Evolutionary conservation across 2,113 vertebrate species (phyloP).

Genomic region (Podarcis cretensis): DNA sequence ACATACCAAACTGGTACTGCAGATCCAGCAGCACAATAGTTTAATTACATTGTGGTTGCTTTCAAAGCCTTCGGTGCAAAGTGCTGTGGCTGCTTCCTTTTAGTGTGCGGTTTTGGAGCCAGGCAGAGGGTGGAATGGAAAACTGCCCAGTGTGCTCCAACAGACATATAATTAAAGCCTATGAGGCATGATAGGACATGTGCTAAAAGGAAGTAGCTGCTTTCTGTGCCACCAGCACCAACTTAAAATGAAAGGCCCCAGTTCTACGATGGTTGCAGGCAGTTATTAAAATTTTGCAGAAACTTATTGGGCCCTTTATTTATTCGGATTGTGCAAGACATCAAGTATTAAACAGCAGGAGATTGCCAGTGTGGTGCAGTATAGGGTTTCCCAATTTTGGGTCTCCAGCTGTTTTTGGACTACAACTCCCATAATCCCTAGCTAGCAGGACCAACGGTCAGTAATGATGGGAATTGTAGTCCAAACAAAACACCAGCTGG

Average conservation of each 20-base stretch:
- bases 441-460: too few species aligned
- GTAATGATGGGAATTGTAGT: too few species aligned
- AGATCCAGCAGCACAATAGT: constrained; percentile 60
- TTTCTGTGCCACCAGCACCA: constrained; percentile 9
- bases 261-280: neutral
- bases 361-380: neutral
- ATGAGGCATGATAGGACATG: constrained; percentile 42
- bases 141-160: constrained; percentile 47
- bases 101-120: constrained; percentile 69
- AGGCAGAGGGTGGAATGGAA: constrained; percentile 63
- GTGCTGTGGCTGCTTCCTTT: constrained; percentile 66
- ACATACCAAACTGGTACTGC: constrained; percentile 61
- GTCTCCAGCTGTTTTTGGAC: too few species aligned
- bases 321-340: neutral
- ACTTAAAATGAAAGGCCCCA: constrained; percentile 17
- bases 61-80: constrained; percentile 64
- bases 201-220: constrained; percentile 45
- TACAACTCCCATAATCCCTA: too few species aligned
- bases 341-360: neutral
- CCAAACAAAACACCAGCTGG: too few species aligned
- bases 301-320: neutral
- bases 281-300: neutral
- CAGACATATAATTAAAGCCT: constrained; percentile 68
- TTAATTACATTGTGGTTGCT: constrained; percentile 69
- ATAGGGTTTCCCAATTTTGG: too few species aligned